phyloP scores from a whole-genome alignment of 1,140 invertebrate species.

The Paraescarpia echinospica region DNA sequence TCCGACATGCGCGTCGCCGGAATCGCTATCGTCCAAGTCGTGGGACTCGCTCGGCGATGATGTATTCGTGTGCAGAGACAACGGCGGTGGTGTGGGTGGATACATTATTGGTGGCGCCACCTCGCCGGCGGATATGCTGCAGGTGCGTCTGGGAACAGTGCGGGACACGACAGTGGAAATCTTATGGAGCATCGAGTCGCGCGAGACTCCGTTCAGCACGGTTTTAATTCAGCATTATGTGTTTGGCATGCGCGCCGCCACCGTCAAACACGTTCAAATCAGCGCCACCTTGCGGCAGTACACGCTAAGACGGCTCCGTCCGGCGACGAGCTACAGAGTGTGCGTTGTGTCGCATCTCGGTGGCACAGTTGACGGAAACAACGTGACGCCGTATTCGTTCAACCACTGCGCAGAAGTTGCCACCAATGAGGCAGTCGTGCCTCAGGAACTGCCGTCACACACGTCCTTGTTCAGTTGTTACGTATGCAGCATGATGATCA shows the following conservation, averaged over 20 bases:
- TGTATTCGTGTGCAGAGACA: slow-evolving; percentile 32
- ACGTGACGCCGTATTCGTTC: slow-evolving; percentile 7
- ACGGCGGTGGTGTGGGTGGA: neutral
- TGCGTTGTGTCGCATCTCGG: slow-evolving; percentile 19
- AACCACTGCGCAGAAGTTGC: slow-evolving; percentile 20
- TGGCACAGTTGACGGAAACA: neutral
- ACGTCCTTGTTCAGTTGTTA: slow-evolving; percentile 15
- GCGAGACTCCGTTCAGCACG: neutral
- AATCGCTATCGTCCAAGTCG: slow-evolving; percentile 22
- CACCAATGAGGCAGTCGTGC: slow-evolving; percentile 15
- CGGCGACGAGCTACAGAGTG: slow-evolving; percentile 22
- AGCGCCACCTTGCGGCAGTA: slow-evolving; percentile 9
- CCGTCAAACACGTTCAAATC: slow-evolving; percentile 19
- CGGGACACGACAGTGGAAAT: neutral
- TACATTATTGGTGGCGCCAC: neutral
- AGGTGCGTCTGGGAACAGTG: neutral
- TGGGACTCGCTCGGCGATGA: slow-evolving; percentile 35
- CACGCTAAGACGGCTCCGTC: neutral
- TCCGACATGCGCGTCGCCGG: slow-evolving; percentile 34
- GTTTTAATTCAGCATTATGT: slow-evolving; percentile 21
- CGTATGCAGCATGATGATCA: slow-evolving; percentile 16
- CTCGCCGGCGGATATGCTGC: neutral
- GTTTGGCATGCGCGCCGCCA: slow-evolving; percentile 13
- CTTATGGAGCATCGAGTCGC: neutral
- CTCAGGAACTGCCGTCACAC: neutral